Percentiles rank a stretch among this genome's conserved stretches.
These are phyloP conservation scores for Ctenopoma multispine DNA, from an alignment of 2,797 vertebrate genomes.

Conservation along the genomic window DNA sequence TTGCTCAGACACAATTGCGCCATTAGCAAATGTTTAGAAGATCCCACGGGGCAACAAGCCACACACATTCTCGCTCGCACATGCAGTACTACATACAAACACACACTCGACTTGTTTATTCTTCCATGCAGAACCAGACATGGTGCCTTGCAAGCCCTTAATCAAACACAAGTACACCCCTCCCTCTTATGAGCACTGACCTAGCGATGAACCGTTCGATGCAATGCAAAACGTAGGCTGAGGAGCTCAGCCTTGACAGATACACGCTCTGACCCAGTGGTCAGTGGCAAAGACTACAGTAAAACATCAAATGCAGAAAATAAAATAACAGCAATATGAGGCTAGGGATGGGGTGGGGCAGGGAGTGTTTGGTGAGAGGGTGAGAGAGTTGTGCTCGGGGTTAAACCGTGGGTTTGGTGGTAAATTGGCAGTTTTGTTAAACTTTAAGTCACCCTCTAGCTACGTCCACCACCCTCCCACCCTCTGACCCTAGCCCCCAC, in stretches of 20 bases:
- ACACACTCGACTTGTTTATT: slow-evolving; percentile 74
- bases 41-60: slow-evolving; percentile 63
- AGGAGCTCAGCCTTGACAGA: slow-evolving; percentile 37
- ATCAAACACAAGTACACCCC: slow-evolving; percentile 74
- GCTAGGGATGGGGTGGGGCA: background rate
- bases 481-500: slow-evolving; percentile 19
- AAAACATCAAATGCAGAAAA: slow-evolving; percentile 26
- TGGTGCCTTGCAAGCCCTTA: slow-evolving; percentile 68
- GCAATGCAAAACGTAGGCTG: slow-evolving; percentile 51
- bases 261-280: slow-evolving; percentile 18
- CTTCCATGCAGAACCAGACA: slow-evolving; percentile 77
- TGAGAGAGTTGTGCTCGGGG: slow-evolving; percentile 41
- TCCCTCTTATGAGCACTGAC: slow-evolving; percentile 67
- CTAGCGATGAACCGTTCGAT: slow-evolving; percentile 70
- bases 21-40: slow-evolving; percentile 68
- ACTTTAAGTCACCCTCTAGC: slow-evolving; percentile 62
- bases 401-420: slow-evolving; percentile 38
- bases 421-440: slow-evolving; percentile 70
- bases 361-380: background rate
- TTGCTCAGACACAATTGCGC: slow-evolving; percentile 58
- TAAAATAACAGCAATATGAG: slow-evolving; percentile 15
- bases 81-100: slow-evolving; percentile 44
- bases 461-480: slow-evolving; percentile 35
- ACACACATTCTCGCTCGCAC: slow-evolving; percentile 42
- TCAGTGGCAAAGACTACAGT: slow-evolving; percentile 11